phyloP scores from a whole-genome alignment of 2,113 vertebrate species.

The Mustelus asterias region DNA sequence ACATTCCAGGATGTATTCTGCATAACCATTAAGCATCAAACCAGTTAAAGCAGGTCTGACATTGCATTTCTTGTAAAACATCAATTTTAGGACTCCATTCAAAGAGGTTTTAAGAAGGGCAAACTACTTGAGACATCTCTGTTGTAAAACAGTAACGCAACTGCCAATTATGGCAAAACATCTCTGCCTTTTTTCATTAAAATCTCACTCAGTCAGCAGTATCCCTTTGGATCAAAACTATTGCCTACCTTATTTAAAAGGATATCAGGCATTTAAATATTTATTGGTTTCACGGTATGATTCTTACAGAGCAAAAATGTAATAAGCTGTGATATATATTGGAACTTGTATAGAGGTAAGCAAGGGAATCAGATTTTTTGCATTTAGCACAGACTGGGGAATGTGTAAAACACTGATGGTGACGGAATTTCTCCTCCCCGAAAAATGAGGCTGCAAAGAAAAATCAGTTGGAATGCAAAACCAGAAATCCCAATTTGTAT shows the following conservation, averaged over 20 bases:
- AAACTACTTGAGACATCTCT: conserved; percentile 27
- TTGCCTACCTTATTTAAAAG: conserved; percentile 23
- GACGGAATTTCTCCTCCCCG: not conserved
- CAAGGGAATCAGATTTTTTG: conserved; percentile 2
- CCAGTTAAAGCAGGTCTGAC: conserved; percentile 18
- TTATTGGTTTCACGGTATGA: not conserved
- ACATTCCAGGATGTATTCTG: conserved; percentile 12
- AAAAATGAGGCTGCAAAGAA: not conserved
- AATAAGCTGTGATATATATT: conserved; percentile 22
- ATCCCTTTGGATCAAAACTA: conserved; percentile 19
- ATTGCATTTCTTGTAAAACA: conserved; percentile 21
- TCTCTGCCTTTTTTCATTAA: conserved; percentile 32
- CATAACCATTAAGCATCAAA: conserved; percentile 25
- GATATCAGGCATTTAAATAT: conserved; percentile 10
- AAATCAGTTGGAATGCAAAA: not conserved
- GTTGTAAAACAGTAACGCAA: not conserved
- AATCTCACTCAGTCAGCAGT: not conserved
- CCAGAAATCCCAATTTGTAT: not conserved
- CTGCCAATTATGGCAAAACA: conserved; percentile 10
- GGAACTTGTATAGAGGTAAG: conserved; percentile 16
- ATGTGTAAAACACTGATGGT: not conserved
- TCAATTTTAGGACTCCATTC: conserved; percentile 2
- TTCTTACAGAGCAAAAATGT: conserved; percentile 24
- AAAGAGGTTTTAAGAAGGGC: conserved; percentile 21
- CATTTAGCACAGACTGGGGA: not conserved